These are phyloP conservation scores for Epistrophe eligans DNA, from an alignment of 2,888 invertebrate genomes.

Conservation along the genomic window DNA sequence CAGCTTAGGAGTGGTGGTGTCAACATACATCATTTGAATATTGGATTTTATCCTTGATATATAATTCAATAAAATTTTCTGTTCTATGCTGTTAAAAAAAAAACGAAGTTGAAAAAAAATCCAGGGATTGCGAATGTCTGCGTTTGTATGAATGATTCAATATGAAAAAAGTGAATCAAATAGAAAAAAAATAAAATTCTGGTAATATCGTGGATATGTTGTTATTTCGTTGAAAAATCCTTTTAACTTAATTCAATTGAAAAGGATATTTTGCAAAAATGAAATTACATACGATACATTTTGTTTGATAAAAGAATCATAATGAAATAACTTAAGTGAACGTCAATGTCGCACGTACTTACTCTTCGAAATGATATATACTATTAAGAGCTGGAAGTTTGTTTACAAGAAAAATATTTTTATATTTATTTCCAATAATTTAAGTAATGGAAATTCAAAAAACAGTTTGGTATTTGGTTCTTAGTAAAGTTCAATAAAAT, in stretches of 20 bases:
- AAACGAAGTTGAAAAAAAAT: neutral
- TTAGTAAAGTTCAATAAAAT: too few relatives aligned
- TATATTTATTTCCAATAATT: too few relatives aligned
- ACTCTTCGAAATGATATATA: neutral
- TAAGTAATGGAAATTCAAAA: too few relatives aligned
- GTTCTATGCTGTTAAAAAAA: neutral
- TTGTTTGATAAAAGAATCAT: neutral
- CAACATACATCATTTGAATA: conserved; percentile 73
- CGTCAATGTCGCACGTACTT: neutral
- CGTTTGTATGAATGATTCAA: conserved; percentile 26
- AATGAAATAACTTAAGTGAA: neutral
- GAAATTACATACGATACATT: conserved; percentile 16
- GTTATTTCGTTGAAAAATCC: conserved; percentile 18
- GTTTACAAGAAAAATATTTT: too few relatives aligned
- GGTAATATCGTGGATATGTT: conserved; percentile 19
- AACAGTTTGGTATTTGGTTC: too few relatives aligned
- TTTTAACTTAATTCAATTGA: conserved; percentile 33
- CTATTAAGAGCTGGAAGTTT: too few relatives aligned
- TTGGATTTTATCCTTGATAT: conserved; percentile 72
- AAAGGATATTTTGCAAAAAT: conserved; percentile 13
- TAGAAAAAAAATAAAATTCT: conserved; percentile 16
- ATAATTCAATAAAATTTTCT: conserved; percentile 69
- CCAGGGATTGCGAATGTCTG: conserved; percentile 20
- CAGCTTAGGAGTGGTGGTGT: conserved; percentile 68
- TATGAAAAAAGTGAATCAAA: neutral